Evolutionary conservation across 2,888 invertebrate species (phyloP).

Genomic region (Graphium colonna): DNA sequence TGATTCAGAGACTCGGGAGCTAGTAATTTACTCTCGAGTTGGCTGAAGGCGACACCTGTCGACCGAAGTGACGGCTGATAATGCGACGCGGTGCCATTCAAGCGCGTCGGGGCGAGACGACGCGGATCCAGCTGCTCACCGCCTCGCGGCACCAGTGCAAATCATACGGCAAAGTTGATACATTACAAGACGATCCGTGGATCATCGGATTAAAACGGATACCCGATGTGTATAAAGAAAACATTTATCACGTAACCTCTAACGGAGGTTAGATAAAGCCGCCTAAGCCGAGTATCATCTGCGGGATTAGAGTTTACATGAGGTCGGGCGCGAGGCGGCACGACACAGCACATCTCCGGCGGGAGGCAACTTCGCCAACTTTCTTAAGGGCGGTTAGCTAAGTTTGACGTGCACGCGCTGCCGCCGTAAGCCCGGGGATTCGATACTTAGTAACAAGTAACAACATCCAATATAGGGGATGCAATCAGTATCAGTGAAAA

Average conservation of each 20-base stretch:
- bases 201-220: background rate
- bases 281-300: slow-evolving; percentile 74
- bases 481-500: slow-evolving; percentile 27
- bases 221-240: slow-evolving; percentile 32
- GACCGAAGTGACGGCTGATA: slow-evolving; percentile 74
- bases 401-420: slow-evolving; percentile 75
- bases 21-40: slow-evolving; percentile 78
- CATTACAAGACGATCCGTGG: too few species aligned
- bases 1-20: slow-evolving; percentile 75
- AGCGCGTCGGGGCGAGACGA: slow-evolving; percentile 60
- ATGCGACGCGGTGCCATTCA: slow-evolving; percentile 73
- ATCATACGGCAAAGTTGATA: background rate
- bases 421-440: slow-evolving; percentile 71
- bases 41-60: slow-evolving; percentile 67
- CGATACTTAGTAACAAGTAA: slow-evolving; percentile 59
- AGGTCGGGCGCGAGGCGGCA: slow-evolving; percentile 46
- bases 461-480: slow-evolving; percentile 55
- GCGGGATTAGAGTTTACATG: slow-evolving; percentile 74
- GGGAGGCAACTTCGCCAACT: slow-evolving; percentile 72
- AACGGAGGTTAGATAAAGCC: slow-evolving; percentile 65
- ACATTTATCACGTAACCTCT: slow-evolving; percentile 64
- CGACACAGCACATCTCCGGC: slow-evolving; percentile 64
- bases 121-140: slow-evolving; percentile 41
- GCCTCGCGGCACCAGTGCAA: slow-evolving; percentile 23
- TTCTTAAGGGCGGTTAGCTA: slow-evolving; percentile 76